Evolutionary conservation across 2,113 vertebrate species (phyloP), one percentile per base, ranked within the genome.

Genomic region (Helogale parvula): DNA sequence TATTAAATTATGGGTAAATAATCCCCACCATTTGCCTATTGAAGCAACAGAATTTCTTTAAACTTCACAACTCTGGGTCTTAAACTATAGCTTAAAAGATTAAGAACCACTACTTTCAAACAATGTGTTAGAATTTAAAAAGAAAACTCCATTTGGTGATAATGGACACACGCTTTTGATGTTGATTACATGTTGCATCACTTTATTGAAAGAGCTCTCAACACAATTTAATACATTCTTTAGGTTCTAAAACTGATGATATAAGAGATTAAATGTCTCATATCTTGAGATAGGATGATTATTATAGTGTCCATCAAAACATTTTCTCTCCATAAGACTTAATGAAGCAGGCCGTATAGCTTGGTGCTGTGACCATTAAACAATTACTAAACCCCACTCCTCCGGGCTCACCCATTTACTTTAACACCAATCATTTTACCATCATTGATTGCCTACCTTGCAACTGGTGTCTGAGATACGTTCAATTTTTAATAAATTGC

Each of bases 181-280:
- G 14, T 87, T 25, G 66, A 54, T 93, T 92, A 77, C 27, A 85
- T 5, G 60, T 81, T 63, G 71, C 7, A 11, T 71, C 23, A 80
- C 72, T 93, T 50, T 66, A 45, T 7, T 92, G 35, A 81, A 96
- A 97, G 52, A 60, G 81, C 76, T 88, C 38, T 87, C 35, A 63
- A 47, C 1, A 72, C 35, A 93, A 72, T 13, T 81, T 82, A 94
- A 91, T 83, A 54, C 45, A 74, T 80, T 88, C 27, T 84, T 85
- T 65, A 93, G 27, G 33, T 65, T 92, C 33, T 83, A 69, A 35
- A 94, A 57, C 8, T 68, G 54, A 90, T 69, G 45, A n/a, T 31
- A 72, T 27, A 91, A 52, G 41, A 92, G n/a, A 93, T 31, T 80
- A 95, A 97, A 50, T 68, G 72, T n/a, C 60, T 90, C 77, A 35